These are phyloP conservation scores for Dasypogon diadema DNA, from an alignment of 2,888 invertebrate genomes.

Conservation along the genomic window DNA sequence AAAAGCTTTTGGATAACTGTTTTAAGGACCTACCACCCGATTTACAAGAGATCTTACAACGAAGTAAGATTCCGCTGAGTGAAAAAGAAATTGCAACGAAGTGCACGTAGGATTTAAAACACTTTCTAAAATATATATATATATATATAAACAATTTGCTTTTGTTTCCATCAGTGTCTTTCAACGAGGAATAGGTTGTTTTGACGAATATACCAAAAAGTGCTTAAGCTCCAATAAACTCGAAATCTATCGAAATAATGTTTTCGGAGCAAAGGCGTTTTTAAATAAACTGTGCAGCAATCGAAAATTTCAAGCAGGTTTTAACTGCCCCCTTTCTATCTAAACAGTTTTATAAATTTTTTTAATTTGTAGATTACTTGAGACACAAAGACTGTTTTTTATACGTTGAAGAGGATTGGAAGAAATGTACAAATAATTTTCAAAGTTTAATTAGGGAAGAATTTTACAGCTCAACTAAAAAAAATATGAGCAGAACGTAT, in stretches of 20 bases:
- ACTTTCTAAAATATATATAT: background rate
- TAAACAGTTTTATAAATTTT: too few species aligned
- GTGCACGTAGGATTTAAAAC: conserved; percentile 64
- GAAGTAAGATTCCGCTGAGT: conserved; percentile 64
- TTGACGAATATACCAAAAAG: conserved; percentile 65
- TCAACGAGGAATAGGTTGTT: conserved; percentile 66
- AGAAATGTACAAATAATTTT: conserved; percentile 64
- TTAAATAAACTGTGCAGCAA: conserved; percentile 66
- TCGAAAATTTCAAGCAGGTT: conserved; percentile 65
- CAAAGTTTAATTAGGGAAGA: conserved; percentile 65
- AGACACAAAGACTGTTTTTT: conserved; percentile 66
- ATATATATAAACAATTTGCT: background rate
- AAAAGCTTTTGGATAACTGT: conserved; percentile 65
- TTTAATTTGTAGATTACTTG: conserved; percentile 62
- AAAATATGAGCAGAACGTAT: conserved; percentile 64
- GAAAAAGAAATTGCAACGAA: conserved; percentile 64
- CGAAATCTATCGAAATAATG: conserved; percentile 63
- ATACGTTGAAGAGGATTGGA: conserved; percentile 67
- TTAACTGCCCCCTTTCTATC: too few species aligned
- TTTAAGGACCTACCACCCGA: conserved; percentile 66
- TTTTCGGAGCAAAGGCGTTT: conserved; percentile 65
- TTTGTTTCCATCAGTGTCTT: conserved; percentile 62
- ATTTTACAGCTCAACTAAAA: conserved; percentile 57
- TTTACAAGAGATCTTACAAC: conserved; percentile 64
- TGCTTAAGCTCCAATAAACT: conserved; percentile 63